phyloP scores from a whole-genome alignment of 2,113 vertebrate species.

The Eolophus roseicapilla region DNA sequence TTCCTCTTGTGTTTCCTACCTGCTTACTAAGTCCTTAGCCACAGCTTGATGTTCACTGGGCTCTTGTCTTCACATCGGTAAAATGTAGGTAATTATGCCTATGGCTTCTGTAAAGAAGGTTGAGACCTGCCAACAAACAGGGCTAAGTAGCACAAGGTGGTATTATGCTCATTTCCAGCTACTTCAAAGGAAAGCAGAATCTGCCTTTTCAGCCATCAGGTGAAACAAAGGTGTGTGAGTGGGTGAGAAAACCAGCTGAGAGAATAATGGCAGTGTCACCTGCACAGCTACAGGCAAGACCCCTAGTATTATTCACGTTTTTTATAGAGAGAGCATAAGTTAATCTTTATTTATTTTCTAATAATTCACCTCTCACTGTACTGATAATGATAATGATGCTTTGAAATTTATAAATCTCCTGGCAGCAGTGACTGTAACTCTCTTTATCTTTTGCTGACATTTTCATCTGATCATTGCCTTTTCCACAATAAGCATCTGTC shows the following conservation, averaged over 20 bases:
- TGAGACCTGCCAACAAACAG: neutral
- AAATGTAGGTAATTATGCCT: neutral
- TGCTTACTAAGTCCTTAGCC: neutral
- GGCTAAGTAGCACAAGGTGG: neutral
- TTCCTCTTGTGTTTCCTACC: neutral
- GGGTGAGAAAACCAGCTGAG: neutral
- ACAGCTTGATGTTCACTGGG: neutral
- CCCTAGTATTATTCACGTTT: neutral
- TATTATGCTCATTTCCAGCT: neutral
- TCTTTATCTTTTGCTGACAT: neutral
- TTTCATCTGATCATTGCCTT: neutral
- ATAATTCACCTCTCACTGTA: neutral
- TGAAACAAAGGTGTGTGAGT: neutral
- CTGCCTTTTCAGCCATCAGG: neutral
- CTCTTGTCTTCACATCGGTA: neutral
- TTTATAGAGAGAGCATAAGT: neutral
- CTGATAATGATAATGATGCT: neutral
- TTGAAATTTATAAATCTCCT: slow-evolving; percentile 43
- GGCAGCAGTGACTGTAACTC: neutral
- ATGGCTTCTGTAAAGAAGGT: neutral
- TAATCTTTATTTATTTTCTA: slow-evolving; percentile 4
- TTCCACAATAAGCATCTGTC: slow-evolving; percentile 6
- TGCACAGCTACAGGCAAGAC: neutral
- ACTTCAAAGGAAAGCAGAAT: neutral
- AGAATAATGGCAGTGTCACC: neutral